These are phyloP conservation scores for Anolis sagrei DNA, from an alignment of 2,113 vertebrate genomes.

Conservation along the genomic window DNA sequence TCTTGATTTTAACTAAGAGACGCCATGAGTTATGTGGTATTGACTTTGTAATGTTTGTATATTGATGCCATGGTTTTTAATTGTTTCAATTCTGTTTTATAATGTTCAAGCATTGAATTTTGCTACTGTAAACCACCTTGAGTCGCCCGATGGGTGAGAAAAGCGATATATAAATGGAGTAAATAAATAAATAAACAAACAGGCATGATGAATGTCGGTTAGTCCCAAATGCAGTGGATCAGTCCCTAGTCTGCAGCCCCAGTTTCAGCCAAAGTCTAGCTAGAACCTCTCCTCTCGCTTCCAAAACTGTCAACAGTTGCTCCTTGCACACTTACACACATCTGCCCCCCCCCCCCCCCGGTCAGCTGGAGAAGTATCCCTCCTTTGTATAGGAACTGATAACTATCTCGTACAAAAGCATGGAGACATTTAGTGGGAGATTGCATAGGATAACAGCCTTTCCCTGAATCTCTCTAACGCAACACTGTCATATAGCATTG, in stretches of 20 bases:
- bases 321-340: background rate
- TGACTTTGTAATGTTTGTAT: too few species aligned
- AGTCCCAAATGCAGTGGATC: too few species aligned
- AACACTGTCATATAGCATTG: background rate
- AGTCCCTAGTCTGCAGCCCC: background rate
- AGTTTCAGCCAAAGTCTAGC: background rate
- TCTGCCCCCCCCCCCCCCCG: background rate
- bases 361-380: background rate
- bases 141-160: too few species aligned
- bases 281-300: background rate
- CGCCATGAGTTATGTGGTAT: too few species aligned
- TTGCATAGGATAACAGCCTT: background rate
- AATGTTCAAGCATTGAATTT: too few species aligned
- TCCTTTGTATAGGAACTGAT: background rate
- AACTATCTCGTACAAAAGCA: background rate
- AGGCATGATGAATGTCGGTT: too few species aligned
- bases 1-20: too few species aligned
- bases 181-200: too few species aligned
- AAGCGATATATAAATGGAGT: too few species aligned
- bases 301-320: background rate
- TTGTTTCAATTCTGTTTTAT: too few species aligned
- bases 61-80: too few species aligned
- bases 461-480: background rate
- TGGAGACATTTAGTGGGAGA: background rate
- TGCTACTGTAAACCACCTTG: too few species aligned